Base-by-base conservation (phyloP, 2,113 vertebrate genomes). In the Macrotus californicus region DNA sequence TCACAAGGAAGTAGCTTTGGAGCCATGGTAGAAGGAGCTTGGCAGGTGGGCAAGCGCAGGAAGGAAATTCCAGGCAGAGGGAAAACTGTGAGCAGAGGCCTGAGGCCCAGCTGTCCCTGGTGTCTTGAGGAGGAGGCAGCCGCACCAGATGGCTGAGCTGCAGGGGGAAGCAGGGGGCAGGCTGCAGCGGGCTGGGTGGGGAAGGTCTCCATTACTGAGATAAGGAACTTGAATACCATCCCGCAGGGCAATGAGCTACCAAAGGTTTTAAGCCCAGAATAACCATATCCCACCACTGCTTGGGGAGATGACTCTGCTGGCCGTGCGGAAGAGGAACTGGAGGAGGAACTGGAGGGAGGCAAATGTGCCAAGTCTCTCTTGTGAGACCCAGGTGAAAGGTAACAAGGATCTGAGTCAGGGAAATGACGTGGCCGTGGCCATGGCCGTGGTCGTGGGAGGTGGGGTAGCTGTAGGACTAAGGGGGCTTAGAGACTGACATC, bases 241-340 rank as follows among this genome's bases (percentile, higher is more conserved):
- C 87, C 4, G 0, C 75, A 31, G 9, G 85, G 72, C 64, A 88
- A 16, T 0, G 18, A 70, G 22, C 46, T 61, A 76, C 11, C 41
- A 21, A 26, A 67, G 66, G 66, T 19, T 39, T 54, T 29, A 26
- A 81, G 34, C 46, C 4, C 11, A 73, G 54, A 79, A 39, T 10
- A 18, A 41, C 84, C 46, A 19, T 3, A 4, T 43, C 11, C 41
- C 66, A 29, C 36, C 9, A 3, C 14, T 16, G 13, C 11, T 36
- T 14, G 5, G 18, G 12, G 77, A 83, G 70, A 22, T 1, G 36
- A 16, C 10, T 31, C 36, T 3, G 8, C 66, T 16, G 75, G 34
- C 16, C 43, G 4, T 0, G 0, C 2, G 0, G 26, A 10, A 31
- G 76, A 31, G 0, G 7, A 52, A 19, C 31, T 8, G 8, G 26